These are phyloP conservation scores for Odontocerum albicorne DNA, from an alignment of 2,888 invertebrate species.

Conservation along the genomic window DNA sequence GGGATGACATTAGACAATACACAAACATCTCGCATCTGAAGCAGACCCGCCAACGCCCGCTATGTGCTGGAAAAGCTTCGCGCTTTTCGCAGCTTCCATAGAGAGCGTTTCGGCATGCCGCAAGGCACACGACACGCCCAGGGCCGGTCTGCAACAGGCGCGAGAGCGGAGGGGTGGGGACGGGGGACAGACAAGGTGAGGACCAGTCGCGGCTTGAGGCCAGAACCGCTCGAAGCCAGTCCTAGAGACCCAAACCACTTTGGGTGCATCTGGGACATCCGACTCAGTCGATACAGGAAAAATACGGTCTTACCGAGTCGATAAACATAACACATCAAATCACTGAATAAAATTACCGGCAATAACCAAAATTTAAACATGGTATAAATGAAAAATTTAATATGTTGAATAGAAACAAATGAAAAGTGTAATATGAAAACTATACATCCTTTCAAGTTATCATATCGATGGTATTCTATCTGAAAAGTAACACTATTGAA, in stretches of 20 bases:
- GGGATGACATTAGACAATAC: slow-evolving; percentile 91
- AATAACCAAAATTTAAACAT: too few relatives aligned
- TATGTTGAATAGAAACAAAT: too few relatives aligned
- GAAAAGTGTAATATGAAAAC: too few relatives aligned
- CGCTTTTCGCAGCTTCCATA: slow-evolving; percentile 1
- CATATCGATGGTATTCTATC: too few relatives aligned
- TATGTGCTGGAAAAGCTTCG: background rate
- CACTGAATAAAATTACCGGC: too few relatives aligned
- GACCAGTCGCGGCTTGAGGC: slow-evolving; percentile 28
- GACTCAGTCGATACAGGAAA: too few relatives aligned
- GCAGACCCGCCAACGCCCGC: background rate
- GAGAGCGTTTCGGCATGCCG: background rate
- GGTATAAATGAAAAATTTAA: too few relatives aligned
- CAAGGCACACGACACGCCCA: background rate
- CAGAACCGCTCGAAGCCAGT: slow-evolving; percentile 32
- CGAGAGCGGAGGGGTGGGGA: slow-evolving; percentile 37
- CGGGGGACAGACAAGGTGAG: slow-evolving; percentile 23
- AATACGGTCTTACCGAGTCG: too few relatives aligned
- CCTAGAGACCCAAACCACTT: slow-evolving; percentile 12
- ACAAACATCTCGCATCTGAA: slow-evolving; percentile 61
- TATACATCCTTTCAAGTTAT: too few relatives aligned
- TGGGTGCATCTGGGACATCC: background rate
- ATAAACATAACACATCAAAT: too few relatives aligned
- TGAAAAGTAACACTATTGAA: too few relatives aligned
- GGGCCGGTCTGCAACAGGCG: slow-evolving; percentile 39